A percentile compares a stretch with the other conserved stretches of the same genome.
Conservation (phyloP, 2,797 vertebrate species). For the Megalops cyprinoides region DNA sequence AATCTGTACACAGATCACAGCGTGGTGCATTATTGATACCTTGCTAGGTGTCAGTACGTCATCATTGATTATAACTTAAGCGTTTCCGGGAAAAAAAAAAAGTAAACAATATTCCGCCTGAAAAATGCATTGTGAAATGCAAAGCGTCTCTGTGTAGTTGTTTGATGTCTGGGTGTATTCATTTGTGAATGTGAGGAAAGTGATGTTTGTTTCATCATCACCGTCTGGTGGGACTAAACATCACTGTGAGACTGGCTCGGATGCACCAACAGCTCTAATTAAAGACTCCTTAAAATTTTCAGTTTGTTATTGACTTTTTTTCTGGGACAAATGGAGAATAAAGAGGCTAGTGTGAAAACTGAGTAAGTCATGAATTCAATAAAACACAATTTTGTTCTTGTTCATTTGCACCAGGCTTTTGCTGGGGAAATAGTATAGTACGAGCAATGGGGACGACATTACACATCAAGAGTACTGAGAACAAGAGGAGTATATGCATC, state of each 20-base stretch:
- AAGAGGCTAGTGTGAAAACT: not conserved
- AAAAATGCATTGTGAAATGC: not conserved
- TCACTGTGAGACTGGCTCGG: slow-evolving; percentile 25
- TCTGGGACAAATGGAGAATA: slow-evolving; percentile 10
- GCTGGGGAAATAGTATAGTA: not conserved
- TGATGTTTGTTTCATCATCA: slow-evolving; percentile 46
- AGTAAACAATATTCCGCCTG: not conserved
- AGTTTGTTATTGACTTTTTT: not conserved
- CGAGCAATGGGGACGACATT: not conserved
- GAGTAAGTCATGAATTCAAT: slow-evolving; percentile 19
- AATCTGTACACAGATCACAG: not conserved
- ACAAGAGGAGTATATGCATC: not conserved
- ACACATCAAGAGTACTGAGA: not conserved
- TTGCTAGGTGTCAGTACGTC: not conserved
- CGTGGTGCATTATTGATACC: not conserved
- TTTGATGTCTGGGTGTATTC: slow-evolving; percentile 52
- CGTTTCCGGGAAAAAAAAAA: not conserved
- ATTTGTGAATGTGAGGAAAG: slow-evolving; percentile 46
- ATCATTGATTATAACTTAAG: not conserved
- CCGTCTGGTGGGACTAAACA: slow-evolving; percentile 23
- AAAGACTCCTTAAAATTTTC: slow-evolving; percentile 29
- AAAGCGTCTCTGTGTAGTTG: not conserved
- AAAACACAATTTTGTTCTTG: slow-evolving; percentile 9
- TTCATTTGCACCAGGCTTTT: slow-evolving; percentile 14
- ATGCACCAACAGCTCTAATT: slow-evolving; percentile 36